phyloP scores from a whole-genome alignment of 1,140 invertebrate genomes.

The Pristionchus pacificus region DNA sequence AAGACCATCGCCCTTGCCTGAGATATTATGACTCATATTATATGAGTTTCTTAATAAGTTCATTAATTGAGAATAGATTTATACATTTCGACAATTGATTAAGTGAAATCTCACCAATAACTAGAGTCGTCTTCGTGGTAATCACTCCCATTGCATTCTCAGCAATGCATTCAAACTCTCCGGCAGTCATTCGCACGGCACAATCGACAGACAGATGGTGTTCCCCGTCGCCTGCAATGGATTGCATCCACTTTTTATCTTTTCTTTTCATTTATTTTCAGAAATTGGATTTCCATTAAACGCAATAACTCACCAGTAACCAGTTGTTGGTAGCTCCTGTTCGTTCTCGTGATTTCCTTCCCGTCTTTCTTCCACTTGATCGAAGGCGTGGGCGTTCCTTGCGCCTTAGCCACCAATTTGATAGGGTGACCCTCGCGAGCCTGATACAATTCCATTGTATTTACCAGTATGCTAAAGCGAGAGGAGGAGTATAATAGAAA shows the following conservation, averaged over 20 bases:
- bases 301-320: conserved; percentile 26
- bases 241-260: background rate
- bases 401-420: conserved; percentile 34
- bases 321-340: conserved; percentile 26
- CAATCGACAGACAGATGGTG: conserved; percentile 36
- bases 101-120: conserved; percentile 23
- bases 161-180: conserved; percentile 40
- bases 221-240: conserved; percentile 27
- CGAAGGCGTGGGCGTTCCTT: conserved; percentile 35
- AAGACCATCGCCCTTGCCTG: background rate
- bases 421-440: conserved; percentile 36
- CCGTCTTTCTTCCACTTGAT: conserved; percentile 40
- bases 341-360: conserved; percentile 33
- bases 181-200: conserved; percentile 38
- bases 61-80: background rate
- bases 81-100: no score
- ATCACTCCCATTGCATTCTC: conserved; percentile 35
- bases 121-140: conserved; percentile 28
- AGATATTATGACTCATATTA: no score
- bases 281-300: no score
- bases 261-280: no score
- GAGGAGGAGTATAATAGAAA: no score
- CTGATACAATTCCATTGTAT: no score
- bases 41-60: conserved; percentile 2
- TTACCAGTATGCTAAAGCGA: no score